Evolutionary conservation across 2,113 vertebrate genomes (phyloP), one percentile per base, ranked within the genome.

Genomic region (Dolichotis patagonum): DNA sequence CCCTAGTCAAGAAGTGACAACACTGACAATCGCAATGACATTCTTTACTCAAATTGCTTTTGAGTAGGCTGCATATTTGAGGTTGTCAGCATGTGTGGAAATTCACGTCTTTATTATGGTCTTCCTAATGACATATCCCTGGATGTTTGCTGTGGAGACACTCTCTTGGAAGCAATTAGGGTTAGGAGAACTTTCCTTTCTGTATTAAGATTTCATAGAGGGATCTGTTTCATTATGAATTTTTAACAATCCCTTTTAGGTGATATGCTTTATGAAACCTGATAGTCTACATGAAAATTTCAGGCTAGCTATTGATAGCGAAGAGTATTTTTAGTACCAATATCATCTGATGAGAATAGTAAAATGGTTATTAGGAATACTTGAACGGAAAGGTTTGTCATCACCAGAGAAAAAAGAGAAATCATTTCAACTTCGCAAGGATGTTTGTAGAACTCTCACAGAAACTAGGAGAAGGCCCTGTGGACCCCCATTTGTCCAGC

Each of bases 201-300:
- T 62, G 2, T 8, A 73, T 24, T 71, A 26, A 1, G 43, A 4
- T 92, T 95, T 90, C 28, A 49, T 26, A 43, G 69, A 88, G 32
- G 32, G 22, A 88, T 71, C 77, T 28, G 13, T 80, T 63, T 32
- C 11, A 52, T 65, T 80, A 54, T 73, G 71, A n/a, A 92, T 60
- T 80, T 82, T 81, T 83, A 63, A 63, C 14, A 38, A 78, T 38
- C n/a, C 38, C 67, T 75, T 90, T 96, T 60, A 95, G 88, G 46
- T 90, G 22, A 60, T 81, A 13, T 91, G 19, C 30, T 87, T 85
- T 80, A 81, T 60, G 38, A 81, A 92, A 75, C 8, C 28, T 69
- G 75, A n/a, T 89, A 89, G 38, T 28, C n/a, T 88, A 65, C 65
- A 3, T 81, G 60, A 86, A 88, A 41, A 63, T 88, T 91, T 94